Base-by-base conservation (phyloP, 1,140 invertebrate genomes). In the Pygmarrhopalites habei region DNA sequence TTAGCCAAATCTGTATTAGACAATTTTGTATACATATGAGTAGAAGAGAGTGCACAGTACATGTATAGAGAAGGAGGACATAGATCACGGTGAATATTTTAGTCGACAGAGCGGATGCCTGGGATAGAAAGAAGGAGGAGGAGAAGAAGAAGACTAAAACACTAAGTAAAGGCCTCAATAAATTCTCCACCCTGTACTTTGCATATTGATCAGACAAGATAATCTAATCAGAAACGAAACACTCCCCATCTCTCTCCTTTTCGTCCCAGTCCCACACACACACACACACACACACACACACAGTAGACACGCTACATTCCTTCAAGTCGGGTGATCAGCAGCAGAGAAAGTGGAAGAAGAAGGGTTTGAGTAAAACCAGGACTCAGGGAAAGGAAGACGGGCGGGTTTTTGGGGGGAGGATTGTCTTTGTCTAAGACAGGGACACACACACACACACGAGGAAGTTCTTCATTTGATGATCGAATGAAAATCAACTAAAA, bases 141-240 rank as follows among this genome's bases (percentile, higher is more conserved):
- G 47, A 52, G 47, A 49, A 52, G 26, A 51, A 41, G 32, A 35
- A 25, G 28, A 21, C 28, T 15, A 25, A 21, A 60, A 35, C 47
- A 62, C 29, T 60, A 58, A 62, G 52, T 15, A 25, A 53, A 55
- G 35, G 56, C 68, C 47, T 49, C 47, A 64, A 71, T 66, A 68
- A 71, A 71, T 71, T 67, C 47, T 61, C 64, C 28, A 51, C 58
- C 59, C 59, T 62, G 46, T 60, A 68, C 66, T 71, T 68, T 71
- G 65, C 69, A 71, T 71, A 71, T 66, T 71, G 69, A 71, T 64
- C 59, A 66, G 64, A 59, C 62, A 60, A 43, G 66, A 66, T 68
- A 71, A 71, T 68, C 64, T 68, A 71, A 71, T 71, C 69, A 71
- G 52, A 61, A 62, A 55, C 41, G 65, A 67, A 67, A 62, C 60